phyloP scores from a whole-genome alignment of 2,113 vertebrate genomes.

The Macrotus californicus region DNA sequence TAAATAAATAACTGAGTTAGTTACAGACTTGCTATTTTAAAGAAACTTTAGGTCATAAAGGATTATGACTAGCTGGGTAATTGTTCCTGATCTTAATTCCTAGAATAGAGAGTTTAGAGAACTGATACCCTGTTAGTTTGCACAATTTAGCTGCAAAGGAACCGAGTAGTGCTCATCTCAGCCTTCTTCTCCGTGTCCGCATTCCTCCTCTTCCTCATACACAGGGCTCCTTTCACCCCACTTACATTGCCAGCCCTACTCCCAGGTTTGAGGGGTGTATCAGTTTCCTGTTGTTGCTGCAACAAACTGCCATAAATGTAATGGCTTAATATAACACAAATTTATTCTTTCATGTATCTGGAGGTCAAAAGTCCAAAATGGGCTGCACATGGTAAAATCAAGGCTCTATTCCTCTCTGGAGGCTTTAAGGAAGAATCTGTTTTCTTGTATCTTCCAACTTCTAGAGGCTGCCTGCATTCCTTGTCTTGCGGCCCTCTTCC shows the following conservation, averaged over 20 bases:
- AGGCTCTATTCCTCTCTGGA: background rate
- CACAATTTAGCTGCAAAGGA: background rate
- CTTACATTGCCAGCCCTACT: background rate
- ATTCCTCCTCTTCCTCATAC: background rate
- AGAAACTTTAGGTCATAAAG: constrained; percentile 23
- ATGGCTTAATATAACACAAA: background rate
- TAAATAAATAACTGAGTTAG: constrained; percentile 39
- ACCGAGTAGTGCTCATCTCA: background rate
- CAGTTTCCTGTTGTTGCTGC: background rate
- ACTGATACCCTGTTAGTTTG: background rate
- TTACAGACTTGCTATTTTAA: constrained; percentile 2
- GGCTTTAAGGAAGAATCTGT: background rate
- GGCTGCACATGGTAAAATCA: background rate
- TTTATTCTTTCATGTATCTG: background rate
- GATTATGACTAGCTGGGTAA: background rate
- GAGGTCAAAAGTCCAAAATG: background rate
- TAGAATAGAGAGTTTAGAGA: background rate
- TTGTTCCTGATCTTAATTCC: constrained; percentile 18
- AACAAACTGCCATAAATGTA: background rate
- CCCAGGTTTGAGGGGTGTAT: background rate
- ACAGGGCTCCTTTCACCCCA: background rate
- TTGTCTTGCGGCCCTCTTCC: background rate
- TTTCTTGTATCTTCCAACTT: background rate
- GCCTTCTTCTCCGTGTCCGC: background rate
- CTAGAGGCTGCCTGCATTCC: background rate